Conservation (phyloP, 35 echinoderm and acorn worm genomes). For the Ptychodera flava region DNA sequence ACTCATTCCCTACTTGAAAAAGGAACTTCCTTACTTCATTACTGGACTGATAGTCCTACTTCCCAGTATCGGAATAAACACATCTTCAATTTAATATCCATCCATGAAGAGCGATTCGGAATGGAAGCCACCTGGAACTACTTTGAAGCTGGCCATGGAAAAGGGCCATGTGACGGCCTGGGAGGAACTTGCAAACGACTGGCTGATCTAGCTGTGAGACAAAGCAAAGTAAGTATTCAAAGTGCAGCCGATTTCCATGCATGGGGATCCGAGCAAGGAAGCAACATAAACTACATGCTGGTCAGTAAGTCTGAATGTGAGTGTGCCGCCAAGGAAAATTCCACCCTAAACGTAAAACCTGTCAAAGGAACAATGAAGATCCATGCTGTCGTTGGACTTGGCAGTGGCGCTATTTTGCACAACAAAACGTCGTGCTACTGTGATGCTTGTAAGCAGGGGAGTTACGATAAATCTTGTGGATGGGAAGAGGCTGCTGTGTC, state of each 20-base stretch:
- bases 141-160: constrained; percentile 50
- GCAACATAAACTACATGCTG: constrained; percentile 33
- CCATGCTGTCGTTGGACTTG: constrained; percentile 36
- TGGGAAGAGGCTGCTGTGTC: no score
- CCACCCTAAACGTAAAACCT: constrained; percentile 16
- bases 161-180: no score
- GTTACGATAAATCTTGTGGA: no score
- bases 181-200: constrained; percentile 22
- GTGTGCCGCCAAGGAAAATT: constrained; percentile 6
- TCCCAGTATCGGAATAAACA: constrained; percentile 53
- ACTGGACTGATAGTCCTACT: constrained; percentile 61
- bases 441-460: constrained; percentile 12
- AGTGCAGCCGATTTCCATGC: constrained; percentile 26
- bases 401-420: constrained; percentile 6
- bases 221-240: constrained; percentile 45
- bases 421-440: constrained; percentile 39
- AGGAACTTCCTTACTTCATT: constrained; percentile 34
- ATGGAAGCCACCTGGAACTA: constrained; percentile 42
- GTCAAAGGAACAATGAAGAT: constrained; percentile 43
- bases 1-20: constrained; percentile 33
- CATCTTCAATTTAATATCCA: constrained; percentile 35
- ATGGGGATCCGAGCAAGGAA: constrained; percentile 24
- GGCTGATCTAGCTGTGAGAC: constrained; percentile 37
- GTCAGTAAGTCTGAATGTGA: no score
- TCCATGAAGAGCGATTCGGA: constrained; percentile 22